phyloP scores from a whole-genome alignment of 2,113 vertebrate species.

The Cinclus cinclus region DNA sequence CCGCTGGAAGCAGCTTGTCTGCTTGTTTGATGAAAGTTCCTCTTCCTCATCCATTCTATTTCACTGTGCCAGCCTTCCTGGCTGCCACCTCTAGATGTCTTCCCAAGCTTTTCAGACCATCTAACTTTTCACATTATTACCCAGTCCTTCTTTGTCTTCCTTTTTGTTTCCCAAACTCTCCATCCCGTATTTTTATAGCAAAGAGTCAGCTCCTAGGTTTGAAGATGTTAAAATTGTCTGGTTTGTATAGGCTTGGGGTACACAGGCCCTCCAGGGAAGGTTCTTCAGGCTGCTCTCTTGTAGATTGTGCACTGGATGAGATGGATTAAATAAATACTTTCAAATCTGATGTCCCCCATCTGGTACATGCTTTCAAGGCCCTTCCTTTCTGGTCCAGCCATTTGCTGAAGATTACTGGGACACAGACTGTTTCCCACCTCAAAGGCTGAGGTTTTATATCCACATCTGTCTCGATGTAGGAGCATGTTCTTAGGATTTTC shows the following conservation, averaged over 20 bases:
- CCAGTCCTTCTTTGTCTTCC: background rate
- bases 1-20: background rate
- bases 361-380: background rate
- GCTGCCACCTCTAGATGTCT: background rate
- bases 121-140: background rate
- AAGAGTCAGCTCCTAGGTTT: background rate
- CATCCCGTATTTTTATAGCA: background rate
- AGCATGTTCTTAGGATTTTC: background rate
- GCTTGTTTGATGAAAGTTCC: background rate
- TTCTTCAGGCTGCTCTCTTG: background rate
- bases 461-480: background rate
- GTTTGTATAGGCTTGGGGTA: background rate
- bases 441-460: background rate
- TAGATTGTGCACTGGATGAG: background rate
- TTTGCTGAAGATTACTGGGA: background rate
- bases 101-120: background rate
- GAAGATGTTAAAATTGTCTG: background rate
- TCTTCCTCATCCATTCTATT: background rate
- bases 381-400: background rate
- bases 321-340: background rate
- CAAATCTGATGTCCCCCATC: background rate
- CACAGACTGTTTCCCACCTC: background rate
- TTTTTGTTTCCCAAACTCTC: background rate
- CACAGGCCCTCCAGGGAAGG: background rate
- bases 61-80: background rate